Conservation (phyloP, 2,113 vertebrate genomes). For the Pseudonaja textilis region DNA sequence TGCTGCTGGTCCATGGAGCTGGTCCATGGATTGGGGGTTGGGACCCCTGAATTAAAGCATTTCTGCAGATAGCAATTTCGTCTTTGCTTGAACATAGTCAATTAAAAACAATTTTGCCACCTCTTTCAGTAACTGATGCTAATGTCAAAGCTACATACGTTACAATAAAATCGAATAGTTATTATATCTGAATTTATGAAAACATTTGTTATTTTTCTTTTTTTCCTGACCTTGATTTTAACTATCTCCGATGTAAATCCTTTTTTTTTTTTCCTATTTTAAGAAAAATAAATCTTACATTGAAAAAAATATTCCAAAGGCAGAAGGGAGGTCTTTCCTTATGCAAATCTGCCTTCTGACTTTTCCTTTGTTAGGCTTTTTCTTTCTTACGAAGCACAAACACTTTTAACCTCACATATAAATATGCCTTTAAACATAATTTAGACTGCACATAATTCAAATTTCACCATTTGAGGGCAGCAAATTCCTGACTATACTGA, state of each 20-base stretch:
- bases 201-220: background rate
- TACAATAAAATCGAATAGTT: background rate
- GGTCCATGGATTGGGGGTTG: too few species aligned
- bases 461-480: constrained; percentile 26
- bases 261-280: background rate
- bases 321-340: background rate
- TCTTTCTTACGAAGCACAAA: background rate
- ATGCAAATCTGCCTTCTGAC: background rate
- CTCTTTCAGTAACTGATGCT: background rate
- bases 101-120: background rate
- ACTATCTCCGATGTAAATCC: background rate
- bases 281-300: background rate
- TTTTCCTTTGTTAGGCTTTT: background rate
- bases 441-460: background rate
- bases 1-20: too few species aligned
- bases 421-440: background rate
- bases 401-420: background rate
- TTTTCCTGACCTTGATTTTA: background rate
- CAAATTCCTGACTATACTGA: background rate
- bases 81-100: background rate
- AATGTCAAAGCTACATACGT: background rate
- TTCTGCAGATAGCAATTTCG: background rate
- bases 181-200: background rate
- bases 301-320: background rate
- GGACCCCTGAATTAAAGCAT: background rate